Evolutionary conservation across 2,113 vertebrate genomes (phyloP), one percentile per base, ranked within the genome.

Genomic region (Brachypteracias leptosomus): DNA sequence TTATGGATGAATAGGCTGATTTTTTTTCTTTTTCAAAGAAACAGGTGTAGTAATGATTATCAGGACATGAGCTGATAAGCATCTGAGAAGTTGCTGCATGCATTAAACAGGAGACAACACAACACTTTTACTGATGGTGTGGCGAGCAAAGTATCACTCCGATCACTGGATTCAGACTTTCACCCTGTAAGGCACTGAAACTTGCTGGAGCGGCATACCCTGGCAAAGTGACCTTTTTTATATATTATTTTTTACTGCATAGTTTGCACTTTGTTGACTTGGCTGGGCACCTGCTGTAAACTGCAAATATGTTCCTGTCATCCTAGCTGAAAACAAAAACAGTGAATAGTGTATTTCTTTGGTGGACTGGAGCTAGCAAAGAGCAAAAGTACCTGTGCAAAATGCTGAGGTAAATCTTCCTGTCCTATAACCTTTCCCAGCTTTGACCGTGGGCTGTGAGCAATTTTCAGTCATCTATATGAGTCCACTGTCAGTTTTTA

Each of bases 191-290:
- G 72, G 51, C 72, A 46, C 75, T 81, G 90, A 96, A 96, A 95
- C 95, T 94, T 93, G 93, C 95, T 96, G 85, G 92, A 96, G 92
- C 7, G 79, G 93, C 96, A 93, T 71, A 92, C 82, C 49, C 85
- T 67, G 75, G 68, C 93, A 96, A 96, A 96, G 95, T 97, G 90
- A 97, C 96, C 95, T 96, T 95, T 91, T 94, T 92, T 95, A 84
- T 91, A 65, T 78, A 75, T 97, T 94, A 77, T 88, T 94, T 96
- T 88, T 94, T 94, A 93, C 88, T 94, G 81, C 93, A 94, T 68
- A 87, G 83, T 85, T 96, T 94, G 92, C 94, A 88, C 71, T 95
- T 95, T 88, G 58, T 91, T 94, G 96, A 93, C 84, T 96, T 95
- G 73, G 73, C 95, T 57, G 55, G 89, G 92, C 95, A 96, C 89